Conservation (phyloP, 2,113 vertebrate genomes). For the Stegostoma tigrinum region DNA sequence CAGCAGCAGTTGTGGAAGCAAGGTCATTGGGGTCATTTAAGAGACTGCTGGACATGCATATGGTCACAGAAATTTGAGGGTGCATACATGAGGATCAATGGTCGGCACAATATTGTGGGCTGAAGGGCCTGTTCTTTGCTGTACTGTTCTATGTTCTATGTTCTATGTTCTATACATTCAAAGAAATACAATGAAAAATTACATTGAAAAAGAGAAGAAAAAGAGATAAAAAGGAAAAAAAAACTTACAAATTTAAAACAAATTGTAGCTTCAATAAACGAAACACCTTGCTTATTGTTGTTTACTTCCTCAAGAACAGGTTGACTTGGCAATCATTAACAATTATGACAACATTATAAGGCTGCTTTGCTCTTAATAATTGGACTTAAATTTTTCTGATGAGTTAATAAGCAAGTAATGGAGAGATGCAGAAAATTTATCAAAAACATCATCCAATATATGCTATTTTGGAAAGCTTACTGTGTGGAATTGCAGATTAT, state of each 20-base stretch:
- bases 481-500: neutral
- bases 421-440: neutral
- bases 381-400: neutral
- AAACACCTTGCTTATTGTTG: neutral
- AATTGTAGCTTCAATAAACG: neutral
- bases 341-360: neutral
- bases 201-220: neutral
- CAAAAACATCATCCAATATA: neutral
- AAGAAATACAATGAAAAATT: neutral
- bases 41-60: no score
- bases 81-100: no score
- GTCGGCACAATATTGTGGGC: no score
- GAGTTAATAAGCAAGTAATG: neutral
- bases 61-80: no score
- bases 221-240: neutral
- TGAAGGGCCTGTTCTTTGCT: no score
- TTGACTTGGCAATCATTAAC: neutral
- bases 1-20: no score
- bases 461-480: neutral
- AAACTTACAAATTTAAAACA: neutral
- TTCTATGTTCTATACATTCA: no score
- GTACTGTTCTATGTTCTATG: no score
- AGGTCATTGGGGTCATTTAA: no score
- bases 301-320: neutral
- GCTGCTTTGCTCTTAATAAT: neutral